Evolutionary conservation across 2,888 invertebrate species (phyloP), one percentile per base, ranked within the genome.

Genomic region (Ophion slaviceki): DNA sequence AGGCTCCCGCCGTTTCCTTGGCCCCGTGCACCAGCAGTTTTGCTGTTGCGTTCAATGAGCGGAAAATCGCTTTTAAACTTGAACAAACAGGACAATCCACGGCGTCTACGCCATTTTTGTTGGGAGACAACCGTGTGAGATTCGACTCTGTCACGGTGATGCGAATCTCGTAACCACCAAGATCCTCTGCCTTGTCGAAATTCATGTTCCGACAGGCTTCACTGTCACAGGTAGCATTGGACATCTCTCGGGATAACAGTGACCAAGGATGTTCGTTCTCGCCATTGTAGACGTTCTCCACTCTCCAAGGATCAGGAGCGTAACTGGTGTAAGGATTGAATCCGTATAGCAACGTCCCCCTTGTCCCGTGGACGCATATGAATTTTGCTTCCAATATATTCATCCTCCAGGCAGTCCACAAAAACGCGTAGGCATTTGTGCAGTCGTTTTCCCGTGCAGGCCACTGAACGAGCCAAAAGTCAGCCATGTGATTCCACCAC

Each of bases 401-500:
- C 36, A 62, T 72, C 5, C 85, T 47, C 89, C 89, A 89, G 10
- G 79, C 79, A 20, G 57, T 75, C 68, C 47, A 59, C n/a, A 89
- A 72, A 40, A 85, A 86, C 32, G 62, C 40, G 14, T 61, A 68
- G 4, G 86, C 87, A 7, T 81, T 86, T 4, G 77, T 40, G 62
- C 90, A 90, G 32, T 74, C 75, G 14, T 59, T 66, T 0, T 40
- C 61, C 10, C 70, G 11, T 5, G 68, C 59, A 11, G 57, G 36
- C 70, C 24, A 20, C n/a, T 87, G 81, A 28, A 87, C 1, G 7
- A 90, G 20, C n/a, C 85, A 45, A 28, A 87, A 88, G 0, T 82
- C 64, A 2, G 76, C 88, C 59, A 45, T 82, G 20, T 84, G 71
- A 68, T 90, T 89, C 90, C 90, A 90, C 82, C 86, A 86, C 24